These are phyloP conservation scores for Enteromius fasciolatus DNA, from an alignment of 2,797 vertebrate genomes.

Conservation along the genomic window DNA sequence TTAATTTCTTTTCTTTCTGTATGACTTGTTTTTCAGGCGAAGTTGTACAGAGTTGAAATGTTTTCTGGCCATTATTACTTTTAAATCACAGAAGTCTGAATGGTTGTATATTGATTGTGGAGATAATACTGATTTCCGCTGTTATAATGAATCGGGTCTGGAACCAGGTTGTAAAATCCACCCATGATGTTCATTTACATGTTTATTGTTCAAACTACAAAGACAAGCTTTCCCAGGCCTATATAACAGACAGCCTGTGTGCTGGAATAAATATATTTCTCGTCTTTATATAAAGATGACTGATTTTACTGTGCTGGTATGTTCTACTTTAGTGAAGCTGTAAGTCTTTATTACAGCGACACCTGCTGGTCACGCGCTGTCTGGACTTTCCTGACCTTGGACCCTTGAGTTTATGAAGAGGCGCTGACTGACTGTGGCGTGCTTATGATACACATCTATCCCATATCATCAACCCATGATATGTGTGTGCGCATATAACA, in stretches of 20 bases:
- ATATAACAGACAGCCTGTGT: background rate
- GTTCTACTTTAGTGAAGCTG: background rate
- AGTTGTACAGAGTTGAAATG: background rate
- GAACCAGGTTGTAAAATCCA: background rate
- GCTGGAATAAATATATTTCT: background rate
- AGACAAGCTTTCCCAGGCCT: background rate
- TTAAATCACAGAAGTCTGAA: background rate
- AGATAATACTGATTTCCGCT: background rate
- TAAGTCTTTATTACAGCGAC: background rate
- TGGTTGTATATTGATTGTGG: background rate
- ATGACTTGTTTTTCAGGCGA: background rate
- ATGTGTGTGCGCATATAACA: too few relatives aligned
- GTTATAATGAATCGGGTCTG: background rate
- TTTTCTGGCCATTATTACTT: background rate
- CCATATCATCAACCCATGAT: too few relatives aligned
- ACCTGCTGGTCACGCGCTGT: background rate
- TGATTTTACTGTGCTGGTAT: background rate
- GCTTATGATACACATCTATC: too few relatives aligned
- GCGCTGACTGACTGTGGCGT: too few relatives aligned
- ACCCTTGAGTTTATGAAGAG: too few relatives aligned
- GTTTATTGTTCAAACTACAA: background rate
- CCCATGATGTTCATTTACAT: background rate
- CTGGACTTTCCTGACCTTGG: background rate
- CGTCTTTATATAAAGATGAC: background rate
- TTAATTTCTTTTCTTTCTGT: background rate